Evolutionary conservation across 2,797 vertebrate species (phyloP), one percentile per base, ranked within the genome.

Genomic region (Lacerta agilis): DNA sequence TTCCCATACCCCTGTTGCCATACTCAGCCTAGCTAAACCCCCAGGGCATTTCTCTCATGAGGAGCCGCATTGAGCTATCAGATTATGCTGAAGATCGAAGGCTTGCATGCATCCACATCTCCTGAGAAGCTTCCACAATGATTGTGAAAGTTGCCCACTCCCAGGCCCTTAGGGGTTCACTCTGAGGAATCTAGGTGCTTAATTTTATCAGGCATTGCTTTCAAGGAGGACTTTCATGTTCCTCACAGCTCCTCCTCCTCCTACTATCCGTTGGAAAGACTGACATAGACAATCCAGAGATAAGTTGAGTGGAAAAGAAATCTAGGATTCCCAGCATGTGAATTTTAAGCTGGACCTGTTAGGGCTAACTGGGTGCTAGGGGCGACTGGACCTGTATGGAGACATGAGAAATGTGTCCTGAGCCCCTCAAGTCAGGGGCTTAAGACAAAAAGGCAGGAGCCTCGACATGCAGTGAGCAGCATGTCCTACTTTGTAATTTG

Each of bases 61-160:
- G 38, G 38, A 25, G 77, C 45, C 85, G 88, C 45, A 82, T 67
- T 38, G 85, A 80, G 18, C n/a, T 92, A 85, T 90, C 75, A 78
- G n/a, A 61, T 90, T 85, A 38, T 82, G 83, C 15, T 33, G 78
- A 76, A 76, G 1, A 29, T 15, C 5, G 76, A 2, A 61, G 9
- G 20, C 87, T 89, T 86, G 36, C 5, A 23, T 85, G 75, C 82
- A n/a, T 71, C 73, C 5, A 1, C 82, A 38, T 72, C 81, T 43
- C 27, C 78, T 55, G 72, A 29, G 2, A 17, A 86, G 67, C 5
- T 11, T 17, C 27, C 9, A 77, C 33, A 61, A 85, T 38, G 45
- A 3, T 41, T 91, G 36, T 81, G 78, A 87, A 64, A 89, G 2
- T 2, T 86, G 61, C 55, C 71, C 33, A 13, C 0, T 90, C 29